Percentiles rank a stretch among this genome's conserved stretches.
These are phyloP conservation scores for Poecilobothrus nobilitatus DNA, from an alignment of 2,888 invertebrate genomes.

Conservation along the genomic window DNA sequence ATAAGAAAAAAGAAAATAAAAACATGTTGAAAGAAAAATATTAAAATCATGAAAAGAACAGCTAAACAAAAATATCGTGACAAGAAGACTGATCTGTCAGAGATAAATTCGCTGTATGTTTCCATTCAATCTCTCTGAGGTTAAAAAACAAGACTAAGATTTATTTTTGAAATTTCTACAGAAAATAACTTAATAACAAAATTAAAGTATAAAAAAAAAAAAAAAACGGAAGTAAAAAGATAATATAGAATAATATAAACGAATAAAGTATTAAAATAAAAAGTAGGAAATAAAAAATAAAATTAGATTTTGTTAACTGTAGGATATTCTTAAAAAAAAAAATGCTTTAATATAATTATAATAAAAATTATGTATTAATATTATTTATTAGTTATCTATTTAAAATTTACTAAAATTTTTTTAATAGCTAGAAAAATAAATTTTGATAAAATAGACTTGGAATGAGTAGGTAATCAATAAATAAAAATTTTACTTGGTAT, in stretches of 20 bases:
- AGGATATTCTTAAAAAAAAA: too few relatives aligned
- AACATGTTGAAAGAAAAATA: not conserved
- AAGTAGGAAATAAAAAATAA: not conserved
- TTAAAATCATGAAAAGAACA: conserved; percentile 8
- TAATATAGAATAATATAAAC: conserved; percentile 9
- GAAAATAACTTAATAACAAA: conserved; percentile 16
- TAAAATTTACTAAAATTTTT: too few relatives aligned
- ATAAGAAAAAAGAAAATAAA: conserved; percentile 7
- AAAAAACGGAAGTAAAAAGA: conserved; percentile 13
- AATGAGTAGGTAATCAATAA: too few relatives aligned
- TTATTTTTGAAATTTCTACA: conserved; percentile 24
- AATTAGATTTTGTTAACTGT: too few relatives aligned
- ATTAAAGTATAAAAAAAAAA: conserved; percentile 11
- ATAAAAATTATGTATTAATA: too few relatives aligned
- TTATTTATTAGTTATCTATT: too few relatives aligned
- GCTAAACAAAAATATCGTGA: not conserved
- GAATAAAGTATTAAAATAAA: conserved; percentile 2
- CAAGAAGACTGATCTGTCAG: not conserved
- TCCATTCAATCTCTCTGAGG: conserved; percentile 12
- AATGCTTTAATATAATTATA: too few relatives aligned
- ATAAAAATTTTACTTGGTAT: too few relatives aligned
- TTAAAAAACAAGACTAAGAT: conserved; percentile 21
- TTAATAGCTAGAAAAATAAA: too few relatives aligned
- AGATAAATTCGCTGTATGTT: conserved; percentile 19
- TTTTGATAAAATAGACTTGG: too few relatives aligned